Percentiles rank a stretch among this genome's conserved stretches.
phyloP scores from a whole-genome alignment of 2,113 vertebrate genomes.

The Trematomus loennbergii region DNA sequence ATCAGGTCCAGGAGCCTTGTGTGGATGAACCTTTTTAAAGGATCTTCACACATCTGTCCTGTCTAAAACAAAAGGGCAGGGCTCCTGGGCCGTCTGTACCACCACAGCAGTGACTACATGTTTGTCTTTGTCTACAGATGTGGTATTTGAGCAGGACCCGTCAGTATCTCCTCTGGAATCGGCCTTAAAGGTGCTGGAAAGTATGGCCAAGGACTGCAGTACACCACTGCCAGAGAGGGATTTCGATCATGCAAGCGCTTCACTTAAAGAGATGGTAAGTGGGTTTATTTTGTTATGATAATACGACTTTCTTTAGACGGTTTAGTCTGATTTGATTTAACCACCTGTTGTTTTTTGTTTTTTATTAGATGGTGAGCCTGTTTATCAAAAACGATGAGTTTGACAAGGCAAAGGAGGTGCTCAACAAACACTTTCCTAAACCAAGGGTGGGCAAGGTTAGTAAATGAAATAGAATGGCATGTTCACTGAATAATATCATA shows the following conservation, averaged over 20 bases:
- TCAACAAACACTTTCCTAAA: slow-evolving; percentile 85
- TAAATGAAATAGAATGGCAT: neutral
- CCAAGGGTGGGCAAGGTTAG: slow-evolving; percentile 85
- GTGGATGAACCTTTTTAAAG: too few species aligned
- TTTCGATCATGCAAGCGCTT: slow-evolving; percentile 64
- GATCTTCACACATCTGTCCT: too few species aligned
- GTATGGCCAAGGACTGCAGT: slow-evolving; percentile 75
- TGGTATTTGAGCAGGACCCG: slow-evolving; percentile 82
- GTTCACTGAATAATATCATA: neutral
- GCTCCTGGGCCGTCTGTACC: too few species aligned
- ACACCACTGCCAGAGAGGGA: slow-evolving; percentile 80
- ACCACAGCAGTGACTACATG: neutral
- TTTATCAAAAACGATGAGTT: slow-evolving; percentile 88
- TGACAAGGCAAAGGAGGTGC: slow-evolving; percentile 86
- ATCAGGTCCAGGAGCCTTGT: too few species aligned
- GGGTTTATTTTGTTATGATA: slow-evolving; percentile 32
- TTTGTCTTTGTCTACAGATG: slow-evolving; percentile 75
- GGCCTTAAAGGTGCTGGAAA: slow-evolving; percentile 84
- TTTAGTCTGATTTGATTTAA: too few species aligned
- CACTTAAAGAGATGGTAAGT: slow-evolving; percentile 86
- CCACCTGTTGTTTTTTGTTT: slow-evolving; percentile 21
- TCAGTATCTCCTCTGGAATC: slow-evolving; percentile 89
- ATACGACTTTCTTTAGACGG: too few species aligned
- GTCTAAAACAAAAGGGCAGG: too few species aligned
- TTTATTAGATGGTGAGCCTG: slow-evolving; percentile 86